Base-by-base conservation (phyloP, 37 sponge, comb jelly and placozoan species). In the Bolinopsis microptera region DNA sequence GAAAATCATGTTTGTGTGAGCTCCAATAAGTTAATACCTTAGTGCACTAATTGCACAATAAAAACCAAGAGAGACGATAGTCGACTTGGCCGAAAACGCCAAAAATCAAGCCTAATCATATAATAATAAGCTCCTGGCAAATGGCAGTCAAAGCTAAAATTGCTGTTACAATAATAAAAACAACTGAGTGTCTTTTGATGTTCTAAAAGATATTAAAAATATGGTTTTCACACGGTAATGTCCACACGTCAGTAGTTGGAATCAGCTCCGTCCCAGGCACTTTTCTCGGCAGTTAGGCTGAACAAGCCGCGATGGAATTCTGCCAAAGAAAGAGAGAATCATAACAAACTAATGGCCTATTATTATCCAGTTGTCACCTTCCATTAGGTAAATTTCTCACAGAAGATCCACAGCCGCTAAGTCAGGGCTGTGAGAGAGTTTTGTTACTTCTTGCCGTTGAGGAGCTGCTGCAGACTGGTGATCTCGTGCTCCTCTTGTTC, bases 381-480 rank as follows among this genome's bases (percentile, higher is more conserved):
- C 61, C 61, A 48, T 48, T 13, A 13, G 5, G 61, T 48, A 48
- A 48, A 18, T 48, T 48, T 48, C 61, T 48, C 61, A 48, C 61
- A 5, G 13, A 48, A 48, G 61, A 5, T 18, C 61, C 61, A 48
- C 61, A 48, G 61, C 61, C 61, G 61, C 61, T 48, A 48, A 13
- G 61, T 48, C 61, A 48, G 61, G 61, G 61, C 61, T 48, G 61
- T 5, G 61, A 48, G 13, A 48, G 9, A 48, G 61, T 48, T 48
- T 48, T 48, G 61, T 86, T 48, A 86, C 90, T 86, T 86, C 61
- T 86, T 86, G 27, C 90, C 90, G 90, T 86, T 86, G 28, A 86
- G 90, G 25, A 86, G 90, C 31, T 86, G 90, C 61, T 86, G 90
- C n/a, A 86, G 90, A 21, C 31, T 30, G 16, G 90, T 41, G 38